These are phyloP conservation scores for Microhierax caerulescens DNA, from an alignment of 2,797 vertebrate genomes.

Conservation along the genomic window DNA sequence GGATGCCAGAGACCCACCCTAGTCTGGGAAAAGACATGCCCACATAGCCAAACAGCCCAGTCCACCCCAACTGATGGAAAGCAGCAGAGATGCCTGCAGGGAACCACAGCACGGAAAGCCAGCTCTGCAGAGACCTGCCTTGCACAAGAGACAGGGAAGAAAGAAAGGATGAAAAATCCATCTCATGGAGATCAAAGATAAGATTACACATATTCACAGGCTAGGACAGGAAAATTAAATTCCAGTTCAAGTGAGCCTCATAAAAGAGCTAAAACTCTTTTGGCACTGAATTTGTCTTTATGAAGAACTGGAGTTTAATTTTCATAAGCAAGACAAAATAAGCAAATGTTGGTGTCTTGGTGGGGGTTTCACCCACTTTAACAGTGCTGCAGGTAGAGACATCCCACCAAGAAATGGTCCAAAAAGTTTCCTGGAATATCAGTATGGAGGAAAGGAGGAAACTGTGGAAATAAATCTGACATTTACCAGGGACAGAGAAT, in stretches of 20 bases:
- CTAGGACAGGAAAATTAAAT: neutral
- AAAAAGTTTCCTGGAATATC: neutral
- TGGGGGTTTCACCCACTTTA: neutral
- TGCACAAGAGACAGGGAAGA: neutral
- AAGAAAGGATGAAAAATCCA: neutral
- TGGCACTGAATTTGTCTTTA: neutral
- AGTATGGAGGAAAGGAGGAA: neutral
- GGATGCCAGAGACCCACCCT: neutral
- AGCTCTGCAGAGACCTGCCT: neutral
- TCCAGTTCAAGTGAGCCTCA: neutral
- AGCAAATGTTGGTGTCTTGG: neutral
- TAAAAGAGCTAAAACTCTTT: neutral
- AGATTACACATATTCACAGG: neutral
- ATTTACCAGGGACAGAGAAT: neutral
- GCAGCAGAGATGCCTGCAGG: neutral
- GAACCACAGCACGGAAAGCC: neutral
- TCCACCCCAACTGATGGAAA: neutral
- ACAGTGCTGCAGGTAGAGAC: accelerated
- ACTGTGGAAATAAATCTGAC: neutral
- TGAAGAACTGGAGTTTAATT: neutral
- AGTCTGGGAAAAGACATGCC: neutral
- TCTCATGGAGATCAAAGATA: neutral
- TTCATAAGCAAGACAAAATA: neutral
- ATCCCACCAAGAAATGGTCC: neutral
- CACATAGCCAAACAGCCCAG: neutral